Conservation (phyloP, 2,888 invertebrate genomes). For the Diaphora mendica region DNA sequence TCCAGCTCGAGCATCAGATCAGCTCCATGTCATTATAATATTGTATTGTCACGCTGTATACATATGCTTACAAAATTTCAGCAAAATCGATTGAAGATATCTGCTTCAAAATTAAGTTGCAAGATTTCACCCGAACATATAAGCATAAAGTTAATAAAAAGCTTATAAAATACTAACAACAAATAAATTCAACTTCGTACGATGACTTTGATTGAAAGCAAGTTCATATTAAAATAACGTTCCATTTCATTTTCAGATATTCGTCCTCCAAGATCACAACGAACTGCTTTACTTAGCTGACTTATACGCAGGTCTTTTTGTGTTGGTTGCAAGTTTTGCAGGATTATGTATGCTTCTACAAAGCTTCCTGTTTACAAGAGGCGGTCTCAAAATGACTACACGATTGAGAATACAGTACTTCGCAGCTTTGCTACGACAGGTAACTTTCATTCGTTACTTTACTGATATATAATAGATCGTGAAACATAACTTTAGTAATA, state of each 20-base stretch:
- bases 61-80: too few species aligned
- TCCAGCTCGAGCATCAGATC: too few species aligned
- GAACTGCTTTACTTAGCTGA: constrained; percentile 86
- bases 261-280: constrained; percentile 84
- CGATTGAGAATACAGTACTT: constrained; percentile 84
- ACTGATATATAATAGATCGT: not conserved
- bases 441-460: constrained; percentile 5
- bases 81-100: too few species aligned
- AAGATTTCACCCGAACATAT: too few species aligned
- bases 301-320: constrained; percentile 88
- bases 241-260: constrained; percentile 74
- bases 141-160: too few species aligned
- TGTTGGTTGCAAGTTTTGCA: constrained; percentile 88
- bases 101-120: too few species aligned
- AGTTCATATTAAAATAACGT: not conserved
- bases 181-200: not conserved
- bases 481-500: not conserved
- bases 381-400: constrained; percentile 92
- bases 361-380: constrained; percentile 90
- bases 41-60: too few species aligned
- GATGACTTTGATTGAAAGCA: not conserved
- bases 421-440: constrained; percentile 86
- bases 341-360: constrained; percentile 89
- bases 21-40: too few species aligned
- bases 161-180: not conserved